Percentiles rank a stretch among this genome's conserved stretches.
phyloP scores from a whole-genome alignment of 2,797 vertebrate genomes.

The Epinephelus malabaricus region DNA sequence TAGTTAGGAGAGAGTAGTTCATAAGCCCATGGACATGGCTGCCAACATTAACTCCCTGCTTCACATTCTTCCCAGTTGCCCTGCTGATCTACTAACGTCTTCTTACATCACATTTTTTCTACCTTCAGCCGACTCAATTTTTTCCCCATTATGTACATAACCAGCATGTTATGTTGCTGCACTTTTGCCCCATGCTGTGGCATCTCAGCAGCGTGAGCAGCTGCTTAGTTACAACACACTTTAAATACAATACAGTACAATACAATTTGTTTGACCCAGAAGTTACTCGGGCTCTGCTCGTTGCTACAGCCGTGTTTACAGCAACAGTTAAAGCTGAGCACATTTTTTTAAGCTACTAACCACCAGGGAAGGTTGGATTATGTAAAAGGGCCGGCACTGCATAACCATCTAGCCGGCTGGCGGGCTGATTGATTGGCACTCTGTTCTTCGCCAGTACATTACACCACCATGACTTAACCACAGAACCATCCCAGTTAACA shows the following conservation, averaged over 20 bases:
- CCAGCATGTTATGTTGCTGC: slow-evolving; percentile 15
- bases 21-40: slow-evolving; percentile 45
- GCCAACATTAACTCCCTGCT: slow-evolving; percentile 47
- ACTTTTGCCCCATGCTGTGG: slow-evolving; percentile 30
- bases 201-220: slow-evolving; percentile 35
- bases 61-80: slow-evolving; percentile 47
- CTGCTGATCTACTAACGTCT: slow-evolving; percentile 52
- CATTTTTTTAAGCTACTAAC: slow-evolving; percentile 45
- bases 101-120: slow-evolving; percentile 47
- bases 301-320: slow-evolving; percentile 68
- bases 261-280: slow-evolving; percentile 48
- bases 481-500: slow-evolving; percentile 72
- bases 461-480: slow-evolving; percentile 77
- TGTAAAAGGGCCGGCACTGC: slow-evolving; percentile 45
- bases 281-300: slow-evolving; percentile 21
- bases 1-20: slow-evolving; percentile 12
- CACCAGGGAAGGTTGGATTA: slow-evolving; percentile 59
- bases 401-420: slow-evolving; percentile 29
- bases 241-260: slow-evolving; percentile 32
- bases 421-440: slow-evolving; percentile 68
- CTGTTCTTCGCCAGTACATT: slow-evolving; percentile 65
- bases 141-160: slow-evolving; percentile 29
- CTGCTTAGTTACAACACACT: slow-evolving; percentile 38
- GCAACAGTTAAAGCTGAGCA: slow-evolving; percentile 57
- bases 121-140: slow-evolving; percentile 30